Conservation (phyloP, 2,113 vertebrate species). For the Nerophis ophidion region DNA sequence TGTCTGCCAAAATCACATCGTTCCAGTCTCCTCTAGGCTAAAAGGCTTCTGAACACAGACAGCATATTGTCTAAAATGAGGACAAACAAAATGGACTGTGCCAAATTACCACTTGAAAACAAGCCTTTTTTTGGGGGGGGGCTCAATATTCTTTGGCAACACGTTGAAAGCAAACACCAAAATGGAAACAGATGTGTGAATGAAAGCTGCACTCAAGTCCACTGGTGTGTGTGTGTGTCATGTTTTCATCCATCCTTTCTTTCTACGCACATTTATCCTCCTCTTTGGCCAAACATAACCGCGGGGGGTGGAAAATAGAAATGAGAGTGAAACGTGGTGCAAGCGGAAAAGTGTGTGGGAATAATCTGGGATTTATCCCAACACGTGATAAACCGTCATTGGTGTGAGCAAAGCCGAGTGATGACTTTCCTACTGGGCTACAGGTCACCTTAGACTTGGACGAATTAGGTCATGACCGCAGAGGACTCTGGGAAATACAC, state of each 20-base stretch:
- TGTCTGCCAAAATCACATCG: constrained; percentile 40
- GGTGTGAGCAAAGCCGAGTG: constrained; percentile 14
- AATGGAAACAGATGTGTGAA: constrained; percentile 69
- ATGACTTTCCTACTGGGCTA: constrained; percentile 12
- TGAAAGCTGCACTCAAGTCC: constrained; percentile 27
- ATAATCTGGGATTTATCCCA: constrained; percentile 14
- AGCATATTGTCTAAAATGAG: constrained; percentile 42
- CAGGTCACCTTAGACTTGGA: constrained; percentile 18
- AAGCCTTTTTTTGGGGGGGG: constrained; percentile 54
- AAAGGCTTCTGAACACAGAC: constrained; percentile 35
- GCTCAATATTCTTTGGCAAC: constrained; percentile 52
- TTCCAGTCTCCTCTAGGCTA: constrained; percentile 20
- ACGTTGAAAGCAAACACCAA: constrained; percentile 59
- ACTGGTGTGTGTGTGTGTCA: constrained; percentile 31
- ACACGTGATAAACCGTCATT: constrained; percentile 11
- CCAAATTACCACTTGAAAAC: constrained; percentile 64
- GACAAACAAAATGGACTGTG: constrained; percentile 37
- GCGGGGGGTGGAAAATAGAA: constrained; percentile 26
- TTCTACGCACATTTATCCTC: constrained; percentile 25
- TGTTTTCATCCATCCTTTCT: constrained; percentile 50
- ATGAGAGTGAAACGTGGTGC: constrained; percentile 5
- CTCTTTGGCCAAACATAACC: constrained; percentile 56
- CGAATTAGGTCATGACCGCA: not conserved
- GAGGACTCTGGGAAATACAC: constrained; percentile 1
- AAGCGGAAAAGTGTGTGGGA: constrained; percentile 30